These are phyloP conservation scores for Podotricha telesiphe DNA, from an alignment of 2,888 invertebrate species.

Conservation along the genomic window DNA sequence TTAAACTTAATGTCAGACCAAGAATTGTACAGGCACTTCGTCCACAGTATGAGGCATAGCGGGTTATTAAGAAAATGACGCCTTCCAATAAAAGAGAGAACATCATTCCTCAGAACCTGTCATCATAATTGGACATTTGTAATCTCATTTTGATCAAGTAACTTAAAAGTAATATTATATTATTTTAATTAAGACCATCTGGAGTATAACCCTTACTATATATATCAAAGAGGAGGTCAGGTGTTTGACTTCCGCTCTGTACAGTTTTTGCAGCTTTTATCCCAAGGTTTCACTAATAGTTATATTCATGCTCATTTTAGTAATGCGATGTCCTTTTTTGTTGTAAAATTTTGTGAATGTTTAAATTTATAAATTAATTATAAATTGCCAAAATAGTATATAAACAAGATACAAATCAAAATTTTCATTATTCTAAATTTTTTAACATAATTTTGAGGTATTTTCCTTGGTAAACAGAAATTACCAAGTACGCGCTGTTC, in stretches of 20 bases:
- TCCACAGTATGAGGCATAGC: slow-evolving; percentile 11
- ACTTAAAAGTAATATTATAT: neutral
- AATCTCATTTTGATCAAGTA: slow-evolving; percentile 7
- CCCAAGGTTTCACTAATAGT: neutral
- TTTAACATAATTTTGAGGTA: too few relatives aligned
- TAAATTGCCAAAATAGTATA: too few relatives aligned
- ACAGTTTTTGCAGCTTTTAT: neutral
- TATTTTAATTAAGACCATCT: slow-evolving; percentile 1
- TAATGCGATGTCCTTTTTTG: too few relatives aligned
- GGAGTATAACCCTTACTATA: neutral
- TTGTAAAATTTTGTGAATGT: too few relatives aligned
- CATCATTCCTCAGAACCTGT: slow-evolving; percentile 1
- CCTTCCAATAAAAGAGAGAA: neutral
- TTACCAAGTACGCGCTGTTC: too few relatives aligned
- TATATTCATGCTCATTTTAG: too few relatives aligned
- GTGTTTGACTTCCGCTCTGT: neutral
- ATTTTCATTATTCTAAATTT: too few relatives aligned
- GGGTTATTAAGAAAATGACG: neutral
- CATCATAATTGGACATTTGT: slow-evolving; percentile 16
- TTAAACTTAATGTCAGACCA: neutral
- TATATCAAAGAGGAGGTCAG: neutral
- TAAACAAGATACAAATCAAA: too few relatives aligned
- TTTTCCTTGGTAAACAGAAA: too few relatives aligned
- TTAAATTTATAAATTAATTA: too few relatives aligned
- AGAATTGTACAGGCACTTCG: slow-evolving; percentile 3